phyloP scores from a whole-genome alignment of 2,113 vertebrate genomes.

The Tetrax tetrax region DNA sequence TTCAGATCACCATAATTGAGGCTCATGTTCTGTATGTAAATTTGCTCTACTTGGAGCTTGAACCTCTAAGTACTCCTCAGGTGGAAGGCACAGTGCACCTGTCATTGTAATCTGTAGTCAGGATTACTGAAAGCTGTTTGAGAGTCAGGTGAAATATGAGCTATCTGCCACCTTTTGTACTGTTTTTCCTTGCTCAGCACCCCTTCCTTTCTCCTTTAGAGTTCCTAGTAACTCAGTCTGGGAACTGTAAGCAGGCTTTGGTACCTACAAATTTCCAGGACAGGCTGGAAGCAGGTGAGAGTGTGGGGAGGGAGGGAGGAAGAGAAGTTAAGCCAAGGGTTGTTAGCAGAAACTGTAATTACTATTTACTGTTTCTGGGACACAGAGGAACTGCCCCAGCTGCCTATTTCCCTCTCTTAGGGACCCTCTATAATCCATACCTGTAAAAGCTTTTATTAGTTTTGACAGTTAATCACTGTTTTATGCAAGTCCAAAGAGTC shows the following conservation, averaged over 20 bases:
- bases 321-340: background rate
- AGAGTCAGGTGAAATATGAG: background rate
- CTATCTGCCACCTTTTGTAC: background rate
- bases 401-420: background rate
- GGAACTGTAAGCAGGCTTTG: background rate
- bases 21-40: background rate
- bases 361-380: background rate
- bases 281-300: background rate
- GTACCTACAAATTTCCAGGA: background rate
- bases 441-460: background rate
- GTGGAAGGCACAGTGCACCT: background rate
- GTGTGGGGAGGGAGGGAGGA: background rate
- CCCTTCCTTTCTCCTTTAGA: background rate
- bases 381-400: background rate
- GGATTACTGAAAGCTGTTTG: background rate
- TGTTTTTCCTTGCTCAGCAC: background rate
- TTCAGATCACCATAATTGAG: background rate
- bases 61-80: background rate
- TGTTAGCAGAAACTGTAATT: background rate
- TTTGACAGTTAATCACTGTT: background rate
- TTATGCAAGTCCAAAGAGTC: background rate
- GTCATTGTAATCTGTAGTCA: rapidly evolving
- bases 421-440: background rate
- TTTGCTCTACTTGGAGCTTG: background rate
- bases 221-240: background rate